Evolutionary conservation across 23 tunicate genomes (phyloP), one percentile per base, ranked within the genome.

Genomic region (Aplidium turbinatum): DNA sequence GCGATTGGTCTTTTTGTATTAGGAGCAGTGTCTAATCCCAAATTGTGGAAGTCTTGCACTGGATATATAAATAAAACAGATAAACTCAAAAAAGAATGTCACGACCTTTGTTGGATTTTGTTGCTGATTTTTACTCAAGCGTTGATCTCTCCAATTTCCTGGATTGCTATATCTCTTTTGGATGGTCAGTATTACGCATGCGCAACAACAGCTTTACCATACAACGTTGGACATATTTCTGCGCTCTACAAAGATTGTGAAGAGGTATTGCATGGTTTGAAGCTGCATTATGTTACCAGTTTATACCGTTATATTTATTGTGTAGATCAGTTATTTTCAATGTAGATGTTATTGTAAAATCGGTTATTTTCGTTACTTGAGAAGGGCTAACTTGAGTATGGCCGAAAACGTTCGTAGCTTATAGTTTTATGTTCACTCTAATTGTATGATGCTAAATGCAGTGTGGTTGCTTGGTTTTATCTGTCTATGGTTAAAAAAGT

Each of bases 1-100:
- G 92, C 92, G 55, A 36, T 77, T n/a, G 83, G 62, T 1, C 62
- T 85, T 16, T 70, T 77, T 29, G 48, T 78, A 30, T 58, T 85
- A 32, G 73, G 76, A 28, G 33, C 61, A 4, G 74, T 69, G 7
- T 47, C 79, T 19, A 55, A 69, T 33, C 79, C 83, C 13, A 29
- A 57, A 2, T 29, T 70, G 32, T 77, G 92, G 92, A 85, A 85
- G 33, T 38, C 71, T 19, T 32, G 68, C 20, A 85, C 92, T 27
- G 80, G 85, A 3, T 5, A 58, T 16, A 39, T 24, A 16, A 35
- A 25, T 28, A 78, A 70, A 31, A 30, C 47, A 2, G 40, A 65
- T 11, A 11, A 42, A 42, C 16, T 9, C 16, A 42, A 42, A 42
- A 42, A 42, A 42, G 16, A 42, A 42, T 9, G 50, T 42, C 11